Evolutionary conservation across 1,140 invertebrate genomes (phyloP).

Genomic region (Psix sp.): DNA sequence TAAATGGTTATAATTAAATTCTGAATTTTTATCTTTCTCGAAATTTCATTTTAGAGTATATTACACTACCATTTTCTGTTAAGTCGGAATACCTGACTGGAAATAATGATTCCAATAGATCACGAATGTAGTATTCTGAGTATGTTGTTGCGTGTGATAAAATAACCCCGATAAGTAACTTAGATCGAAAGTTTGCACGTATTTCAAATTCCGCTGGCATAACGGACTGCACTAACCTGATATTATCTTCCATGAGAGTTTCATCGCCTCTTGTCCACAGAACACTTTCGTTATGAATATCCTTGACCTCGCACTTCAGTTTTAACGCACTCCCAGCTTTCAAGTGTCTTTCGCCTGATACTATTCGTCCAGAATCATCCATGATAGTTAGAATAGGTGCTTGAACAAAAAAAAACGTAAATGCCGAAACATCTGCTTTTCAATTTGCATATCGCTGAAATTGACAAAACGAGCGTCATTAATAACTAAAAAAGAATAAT

Average conservation of each 20-base stretch:
- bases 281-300: conserved; percentile 75
- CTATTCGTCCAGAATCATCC: conserved; percentile 77
- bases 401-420: conserved; percentile 65
- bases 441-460: no score
- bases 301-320: conserved; percentile 77
- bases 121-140: background rate
- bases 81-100: background rate
- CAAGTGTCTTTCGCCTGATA: conserved; percentile 75
- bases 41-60: no score
- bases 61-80: no score
- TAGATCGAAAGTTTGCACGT: conserved; percentile 21
- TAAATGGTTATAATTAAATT: no score
- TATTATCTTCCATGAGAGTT: conserved; percentile 70
- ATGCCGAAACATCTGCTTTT: conserved; percentile 1
- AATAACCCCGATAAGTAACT: conserved; percentile 15
- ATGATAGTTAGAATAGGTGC: conserved; percentile 79
- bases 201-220: conserved; percentile 37
- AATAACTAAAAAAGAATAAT: no score
- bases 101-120: conserved; percentile 1
- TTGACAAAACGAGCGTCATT: no score
- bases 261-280: conserved; percentile 74
- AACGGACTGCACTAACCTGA: conserved; percentile 69
- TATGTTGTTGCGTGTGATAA: background rate
- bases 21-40: no score
- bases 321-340: conserved; percentile 78